phyloP scores from a whole-genome alignment of 2,888 invertebrate genomes.

The Sphaerophoria taeniata region DNA sequence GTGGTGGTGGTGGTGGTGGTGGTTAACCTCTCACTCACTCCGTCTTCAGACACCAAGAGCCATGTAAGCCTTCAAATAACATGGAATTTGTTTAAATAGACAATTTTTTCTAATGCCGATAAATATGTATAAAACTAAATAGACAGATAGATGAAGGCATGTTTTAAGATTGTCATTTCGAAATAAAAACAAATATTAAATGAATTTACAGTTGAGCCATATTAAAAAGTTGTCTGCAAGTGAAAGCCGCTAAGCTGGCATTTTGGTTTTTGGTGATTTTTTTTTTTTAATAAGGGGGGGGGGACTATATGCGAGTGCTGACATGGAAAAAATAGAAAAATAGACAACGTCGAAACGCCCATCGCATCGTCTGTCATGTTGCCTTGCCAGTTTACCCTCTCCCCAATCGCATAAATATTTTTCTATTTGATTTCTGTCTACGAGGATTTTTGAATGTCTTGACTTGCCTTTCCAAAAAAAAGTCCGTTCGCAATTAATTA shows the following conservation, averaged over 20 bases:
- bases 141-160: constrained; percentile 19
- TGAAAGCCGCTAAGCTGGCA: constrained; percentile 66
- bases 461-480: constrained; percentile 66
- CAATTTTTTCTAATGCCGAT: constrained; percentile 66
- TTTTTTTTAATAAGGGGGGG: not conserved
- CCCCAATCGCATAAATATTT: constrained; percentile 13
- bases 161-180: constrained; percentile 27
- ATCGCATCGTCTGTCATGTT: constrained; percentile 37
- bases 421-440: constrained; percentile 39
- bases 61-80: constrained; percentile 68
- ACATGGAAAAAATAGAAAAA: constrained; percentile 57
- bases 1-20: constrained; percentile 40
- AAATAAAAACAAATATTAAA: constrained; percentile 38
- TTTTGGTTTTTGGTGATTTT: constrained; percentile 25
- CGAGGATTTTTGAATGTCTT: constrained; percentile 59
- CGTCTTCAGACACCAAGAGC: constrained; percentile 55
- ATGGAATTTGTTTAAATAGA: constrained; percentile 67
- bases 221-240: constrained; percentile 57
- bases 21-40: constrained; percentile 62
- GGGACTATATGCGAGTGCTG: constrained; percentile 34
- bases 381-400: not conserved
- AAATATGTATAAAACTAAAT: constrained; percentile 5
- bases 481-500: constrained; percentile 73
- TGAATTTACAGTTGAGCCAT: constrained; percentile 6
- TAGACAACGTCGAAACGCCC: constrained; percentile 41